Percentiles rank a stretch among this genome's conserved stretches.
phyloP scores from a whole-genome alignment of 2,888 invertebrate genomes.

The Rapana venosa region DNA sequence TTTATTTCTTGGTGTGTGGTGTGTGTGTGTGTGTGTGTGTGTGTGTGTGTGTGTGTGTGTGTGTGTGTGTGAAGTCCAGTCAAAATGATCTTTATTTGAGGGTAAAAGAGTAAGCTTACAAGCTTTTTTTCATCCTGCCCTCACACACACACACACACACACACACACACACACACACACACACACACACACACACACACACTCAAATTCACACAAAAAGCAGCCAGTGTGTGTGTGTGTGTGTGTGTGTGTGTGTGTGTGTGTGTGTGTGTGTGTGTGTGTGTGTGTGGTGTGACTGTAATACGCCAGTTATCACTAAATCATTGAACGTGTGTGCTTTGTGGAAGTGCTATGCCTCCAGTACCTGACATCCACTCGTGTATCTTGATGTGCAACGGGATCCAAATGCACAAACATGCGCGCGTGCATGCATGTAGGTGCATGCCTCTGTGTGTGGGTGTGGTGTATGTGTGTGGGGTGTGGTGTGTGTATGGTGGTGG shows the following conservation, averaged over 20 bases:
- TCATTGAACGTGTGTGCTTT: background rate
- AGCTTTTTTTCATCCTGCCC: too few relatives aligned
- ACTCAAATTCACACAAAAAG: conserved; percentile 8
- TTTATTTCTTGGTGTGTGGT: background rate
- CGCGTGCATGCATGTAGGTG: background rate
- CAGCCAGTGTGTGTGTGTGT: too few relatives aligned
- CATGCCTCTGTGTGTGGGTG: background rate
- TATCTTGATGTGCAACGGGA: too few relatives aligned
- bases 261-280: background rate
- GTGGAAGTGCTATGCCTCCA: too few relatives aligned
- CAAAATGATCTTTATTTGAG: too few relatives aligned
- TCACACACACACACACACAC: background rate
- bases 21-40: too few relatives aligned
- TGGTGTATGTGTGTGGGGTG: too few relatives aligned
- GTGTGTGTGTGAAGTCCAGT: too few relatives aligned
- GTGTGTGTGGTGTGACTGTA: background rate
- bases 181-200: background rate
- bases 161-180: background rate
- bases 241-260: background rate
- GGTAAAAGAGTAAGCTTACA: too few relatives aligned
- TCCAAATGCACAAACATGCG: background rate
- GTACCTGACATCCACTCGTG: too few relatives aligned
- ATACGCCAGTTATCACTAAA: background rate
- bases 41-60: too few relatives aligned
- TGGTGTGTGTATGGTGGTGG: too few relatives aligned